Evolutionary conservation across 2,113 vertebrate genomes (phyloP), one percentile per base, ranked within the genome.

Genomic region (Phrynosoma platyrhinos): DNA sequence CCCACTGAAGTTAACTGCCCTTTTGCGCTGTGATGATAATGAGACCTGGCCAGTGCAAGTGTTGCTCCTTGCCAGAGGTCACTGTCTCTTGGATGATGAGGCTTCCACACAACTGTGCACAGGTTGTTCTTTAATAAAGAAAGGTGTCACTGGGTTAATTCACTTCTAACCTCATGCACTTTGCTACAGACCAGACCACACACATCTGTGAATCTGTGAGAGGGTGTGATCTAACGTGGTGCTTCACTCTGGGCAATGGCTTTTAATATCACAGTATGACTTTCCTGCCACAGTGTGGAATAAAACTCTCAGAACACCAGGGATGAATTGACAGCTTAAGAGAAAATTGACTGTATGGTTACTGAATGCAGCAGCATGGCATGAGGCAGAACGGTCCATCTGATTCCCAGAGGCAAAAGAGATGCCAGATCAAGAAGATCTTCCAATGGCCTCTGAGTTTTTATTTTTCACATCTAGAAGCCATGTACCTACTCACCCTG

Each of bases 91-190:
- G 0, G 75, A 84, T 0, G 0, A 66, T 9, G 16, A 88, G 85
- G 84, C 40, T 69, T 74, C 42, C 1, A 0, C 5, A 40, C 84
- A 87, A 77, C 87, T 87, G 84, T 0, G 4, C 79, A 25, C 5
- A 58, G 79, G 79, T 1, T 83, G 77, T 80, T 81, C 87, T 89
- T 42, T 1, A 0, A 76, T 32, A 92, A 89, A 76, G n/a, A 64
- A 85, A 90, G 42, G 74, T 9, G 47, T 80, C 75, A 64, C 42
- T 0, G 2, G 79, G 84, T 64, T 94, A 71, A 88, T 93, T 94
- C 89, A 88, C 87, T 90, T 9, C 86, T 86, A 93, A 91, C 94
- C 90, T 76, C 0, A 0, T 83, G 85, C 0, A 0, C 55, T 88
- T 0, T 0, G 89, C 87, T 4, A 0, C 87, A 1, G 0, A 83